Evolutionary conservation across 2,797 vertebrate species (phyloP), one percentile per base, ranked within the genome.

Genomic region (Mus caroli): DNA sequence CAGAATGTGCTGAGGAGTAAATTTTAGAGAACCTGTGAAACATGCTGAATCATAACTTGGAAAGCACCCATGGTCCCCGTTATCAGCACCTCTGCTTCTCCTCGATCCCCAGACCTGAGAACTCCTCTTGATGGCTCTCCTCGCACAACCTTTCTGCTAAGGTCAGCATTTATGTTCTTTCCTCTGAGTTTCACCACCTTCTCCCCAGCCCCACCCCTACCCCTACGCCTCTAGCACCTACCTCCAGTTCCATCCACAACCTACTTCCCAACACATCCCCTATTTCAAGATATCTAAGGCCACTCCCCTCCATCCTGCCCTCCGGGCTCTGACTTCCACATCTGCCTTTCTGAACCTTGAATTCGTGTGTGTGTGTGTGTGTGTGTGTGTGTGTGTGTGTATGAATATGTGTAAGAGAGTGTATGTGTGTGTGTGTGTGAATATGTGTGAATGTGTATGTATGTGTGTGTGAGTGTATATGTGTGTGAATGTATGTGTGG

Each of bases 131-230:
- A 40, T 43, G 54, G 34, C 20, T 84, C 46, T 88, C 26, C 50
- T 62, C 76, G 46, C 0, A 0, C 15, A 46, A 4, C 40, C 46
- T 26, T 14, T 7, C 6, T 0, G 1, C 46, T 26, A 19, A 43
- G 50, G 19, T 58, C 28, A 46, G 46, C 19, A 31, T 28, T 56
- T 40, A 20, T 20, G 40, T 24, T 34, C 34, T 54, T 60, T 60
- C 17, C 28, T 85, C 62, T 58, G 19, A 43, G 13, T 34, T 54
- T 77, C 52, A 19, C 28, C 28, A 24, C 13, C 52, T 37, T 14
- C 20, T 15, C 64, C 2, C 2, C 40, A 12, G 28, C 5, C 10
- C 28, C 1, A 4, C 5, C 28, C n/a, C 28, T 19, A 17, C 46
- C 28, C 28, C 76, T 15, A 28, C 24, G 7, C 73, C 64, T 34